These are phyloP conservation scores for Craseonycteris thonglongyai DNA, from an alignment of 2,113 vertebrate species.

Conservation along the genomic window DNA sequence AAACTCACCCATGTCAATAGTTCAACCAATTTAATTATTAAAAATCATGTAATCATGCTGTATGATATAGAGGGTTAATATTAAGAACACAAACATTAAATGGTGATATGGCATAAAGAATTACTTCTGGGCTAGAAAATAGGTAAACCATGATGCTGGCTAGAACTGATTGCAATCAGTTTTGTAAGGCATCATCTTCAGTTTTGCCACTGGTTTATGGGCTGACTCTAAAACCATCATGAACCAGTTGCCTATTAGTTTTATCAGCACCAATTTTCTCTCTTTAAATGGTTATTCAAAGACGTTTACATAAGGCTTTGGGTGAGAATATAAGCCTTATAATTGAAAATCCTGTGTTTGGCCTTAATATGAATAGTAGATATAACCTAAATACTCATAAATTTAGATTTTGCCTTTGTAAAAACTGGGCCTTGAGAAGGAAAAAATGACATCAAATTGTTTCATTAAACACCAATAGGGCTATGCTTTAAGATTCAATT, in stretches of 20 bases:
- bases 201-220: background rate
- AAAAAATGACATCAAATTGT: background rate
- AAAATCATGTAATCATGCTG: background rate
- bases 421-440: background rate
- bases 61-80: background rate
- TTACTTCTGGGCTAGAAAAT: background rate
- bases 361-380: background rate
- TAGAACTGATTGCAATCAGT: background rate
- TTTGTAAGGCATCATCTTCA: background rate
- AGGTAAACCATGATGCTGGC: background rate
- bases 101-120: background rate
- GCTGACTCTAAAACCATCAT: background rate
- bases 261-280: background rate
- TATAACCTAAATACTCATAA: background rate
- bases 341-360: background rate
- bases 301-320: background rate
- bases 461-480: slow-evolving; percentile 4
- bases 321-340: background rate
- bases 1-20: background rate
- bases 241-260: background rate
- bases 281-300: background rate
- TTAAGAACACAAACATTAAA: background rate
- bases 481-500: background rate
- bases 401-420: background rate
- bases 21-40: background rate